These are phyloP conservation scores for Nerophis lumbriciformis DNA, from an alignment of 2,113 vertebrate species.

Conservation along the genomic window DNA sequence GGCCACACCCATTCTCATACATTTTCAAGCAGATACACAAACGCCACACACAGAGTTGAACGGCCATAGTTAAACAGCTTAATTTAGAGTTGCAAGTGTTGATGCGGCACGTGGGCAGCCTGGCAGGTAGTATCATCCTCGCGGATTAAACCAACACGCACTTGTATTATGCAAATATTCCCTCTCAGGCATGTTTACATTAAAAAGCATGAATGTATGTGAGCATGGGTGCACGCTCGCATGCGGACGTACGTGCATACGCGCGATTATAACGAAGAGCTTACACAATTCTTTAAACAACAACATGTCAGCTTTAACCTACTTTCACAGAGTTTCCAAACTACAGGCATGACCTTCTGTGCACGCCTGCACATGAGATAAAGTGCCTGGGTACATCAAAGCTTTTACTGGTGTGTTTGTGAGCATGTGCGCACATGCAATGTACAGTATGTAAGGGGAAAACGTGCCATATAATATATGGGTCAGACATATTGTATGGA, in stretches of 20 bases:
- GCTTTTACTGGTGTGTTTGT: conserved; percentile 8
- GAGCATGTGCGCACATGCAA: background rate
- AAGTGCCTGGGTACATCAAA: conserved; percentile 46
- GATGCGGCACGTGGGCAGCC: conserved; percentile 51
- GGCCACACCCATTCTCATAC: conserved; percentile 12
- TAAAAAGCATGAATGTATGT: conserved; percentile 36
- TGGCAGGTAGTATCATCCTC: conserved; percentile 61
- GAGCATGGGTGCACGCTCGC: conserved; percentile 9
- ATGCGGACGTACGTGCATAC: conserved; percentile 8
- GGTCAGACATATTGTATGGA: conserved; percentile 51
- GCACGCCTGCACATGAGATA: conserved; percentile 19
- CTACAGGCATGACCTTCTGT: conserved; percentile 43
- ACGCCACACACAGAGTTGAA: conserved; percentile 54
- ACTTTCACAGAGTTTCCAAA: conserved; percentile 56
- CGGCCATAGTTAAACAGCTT: conserved; percentile 64
- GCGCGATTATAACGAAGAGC: conserved; percentile 38
- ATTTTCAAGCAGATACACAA: conserved; percentile 20
- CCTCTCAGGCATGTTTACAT: conserved; percentile 42
- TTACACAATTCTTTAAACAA: conserved; percentile 51
- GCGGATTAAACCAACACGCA: conserved; percentile 51
- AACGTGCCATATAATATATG: conserved; percentile 39
- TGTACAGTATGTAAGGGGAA: conserved; percentile 14
- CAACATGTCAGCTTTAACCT: conserved; percentile 56
- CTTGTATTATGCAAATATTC: conserved; percentile 48
- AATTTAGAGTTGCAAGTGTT: conserved; percentile 66